These are phyloP conservation scores for Pinctada fucata DNA, from an alignment of 2,888 invertebrate species.

Conservation along the genomic window DNA sequence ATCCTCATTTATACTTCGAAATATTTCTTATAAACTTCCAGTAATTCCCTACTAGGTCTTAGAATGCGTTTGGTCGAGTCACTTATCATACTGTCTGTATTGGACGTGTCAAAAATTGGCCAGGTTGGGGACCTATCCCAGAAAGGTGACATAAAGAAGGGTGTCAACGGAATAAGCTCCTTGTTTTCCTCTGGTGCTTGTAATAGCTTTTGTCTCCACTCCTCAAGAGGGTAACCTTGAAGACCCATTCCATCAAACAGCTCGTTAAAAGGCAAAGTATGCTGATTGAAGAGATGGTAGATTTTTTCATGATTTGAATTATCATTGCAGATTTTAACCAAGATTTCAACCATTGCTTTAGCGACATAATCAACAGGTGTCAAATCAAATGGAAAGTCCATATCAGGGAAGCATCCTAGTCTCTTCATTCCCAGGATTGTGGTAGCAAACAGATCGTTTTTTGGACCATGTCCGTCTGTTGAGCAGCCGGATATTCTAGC, in stretches of 20 bases:
- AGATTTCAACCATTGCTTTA: slow-evolving; percentile 56
- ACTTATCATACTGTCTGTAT: slow-evolving; percentile 48
- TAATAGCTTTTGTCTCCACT: slow-evolving; percentile 53
- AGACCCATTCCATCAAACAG: slow-evolving; percentile 55
- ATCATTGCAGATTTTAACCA: slow-evolving; percentile 47
- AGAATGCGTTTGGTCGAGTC: slow-evolving; percentile 46
- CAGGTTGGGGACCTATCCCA: slow-evolving; percentile 58
- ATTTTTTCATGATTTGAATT: slow-evolving; percentile 37
- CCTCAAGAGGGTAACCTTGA: slow-evolving; percentile 43
- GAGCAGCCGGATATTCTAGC: slow-evolving; percentile 57
- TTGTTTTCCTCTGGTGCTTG: slow-evolving; percentile 42
- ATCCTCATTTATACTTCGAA: slow-evolving; percentile 41
- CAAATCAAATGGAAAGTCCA: slow-evolving; percentile 62
- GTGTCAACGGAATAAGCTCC: slow-evolving; percentile 55
- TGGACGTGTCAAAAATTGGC: slow-evolving; percentile 59
- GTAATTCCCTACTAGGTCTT: slow-evolving; percentile 46
- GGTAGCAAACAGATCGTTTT: slow-evolving; percentile 56
- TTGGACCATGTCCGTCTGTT: slow-evolving; percentile 54
- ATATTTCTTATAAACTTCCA: slow-evolving; percentile 52
- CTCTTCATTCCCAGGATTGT: slow-evolving; percentile 54
- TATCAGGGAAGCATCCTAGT: slow-evolving; percentile 56
- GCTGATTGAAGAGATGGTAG: slow-evolving; percentile 56
- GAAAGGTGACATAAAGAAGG: slow-evolving; percentile 57
- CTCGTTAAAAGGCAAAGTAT: slow-evolving; percentile 56
- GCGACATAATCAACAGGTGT: slow-evolving; percentile 62